A percentile compares a stretch with the other conserved stretches of the same genome.
phyloP scores from a whole-genome alignment of 2,888 invertebrate genomes.

The Sepiola atlantica region DNA sequence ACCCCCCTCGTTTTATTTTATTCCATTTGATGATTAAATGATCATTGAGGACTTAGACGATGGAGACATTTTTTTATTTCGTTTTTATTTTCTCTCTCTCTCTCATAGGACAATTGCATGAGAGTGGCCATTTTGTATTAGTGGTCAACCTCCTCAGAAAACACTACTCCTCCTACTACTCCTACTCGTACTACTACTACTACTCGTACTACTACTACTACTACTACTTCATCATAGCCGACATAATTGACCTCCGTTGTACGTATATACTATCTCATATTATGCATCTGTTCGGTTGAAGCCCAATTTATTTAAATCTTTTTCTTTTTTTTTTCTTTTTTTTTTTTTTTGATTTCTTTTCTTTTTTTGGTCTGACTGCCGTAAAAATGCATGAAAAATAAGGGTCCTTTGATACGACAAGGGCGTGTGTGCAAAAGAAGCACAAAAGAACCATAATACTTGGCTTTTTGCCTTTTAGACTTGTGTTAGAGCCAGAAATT shows the following conservation, averaged over 20 bases:
- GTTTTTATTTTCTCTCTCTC: not conserved
- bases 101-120: slow-evolving; percentile 43
- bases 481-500: too few species aligned
- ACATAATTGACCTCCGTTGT: slow-evolving; percentile 33
- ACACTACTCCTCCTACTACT: slow-evolving; percentile 39
- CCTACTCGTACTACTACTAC: slow-evolving; percentile 40
- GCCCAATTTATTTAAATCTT: not conserved
- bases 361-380: slow-evolving; percentile 33
- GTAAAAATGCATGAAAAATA: not conserved
- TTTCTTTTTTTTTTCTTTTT: not conserved
- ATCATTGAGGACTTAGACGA: not conserved
- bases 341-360: too few species aligned
- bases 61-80: not conserved
- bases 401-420: too few species aligned
- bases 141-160: slow-evolving; percentile 43
- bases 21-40: not conserved
- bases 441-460: too few species aligned
- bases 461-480: too few species aligned
- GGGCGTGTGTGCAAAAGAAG: too few species aligned
- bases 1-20: too few species aligned
- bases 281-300: slow-evolving; percentile 38
- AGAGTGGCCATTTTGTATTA: slow-evolving; percentile 43
- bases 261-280: slow-evolving; percentile 43
- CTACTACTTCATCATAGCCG: slow-evolving; percentile 35
- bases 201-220: slow-evolving; percentile 12